Percentiles rank a stretch among this genome's conserved stretches.
These are phyloP conservation scores for Mus minutoides DNA, from an alignment of 2,797 vertebrate genomes.

Conservation along the genomic window DNA sequence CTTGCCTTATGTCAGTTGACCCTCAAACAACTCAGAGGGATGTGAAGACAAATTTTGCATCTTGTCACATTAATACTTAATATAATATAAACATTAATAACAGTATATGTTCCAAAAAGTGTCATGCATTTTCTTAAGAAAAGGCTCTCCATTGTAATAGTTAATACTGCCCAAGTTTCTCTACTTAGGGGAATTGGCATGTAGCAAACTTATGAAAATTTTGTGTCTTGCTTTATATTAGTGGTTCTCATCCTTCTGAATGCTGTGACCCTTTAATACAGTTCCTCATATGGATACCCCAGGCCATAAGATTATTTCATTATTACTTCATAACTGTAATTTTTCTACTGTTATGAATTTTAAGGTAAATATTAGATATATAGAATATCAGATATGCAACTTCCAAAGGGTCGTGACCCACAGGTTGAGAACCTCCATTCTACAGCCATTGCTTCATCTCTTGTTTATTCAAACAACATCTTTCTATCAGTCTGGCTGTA, in stretches of 20 bases:
- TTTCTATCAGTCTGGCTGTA: not conserved
- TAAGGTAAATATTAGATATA: not conserved
- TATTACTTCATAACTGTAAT: not conserved
- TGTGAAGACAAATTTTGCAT: not conserved
- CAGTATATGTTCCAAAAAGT: not conserved
- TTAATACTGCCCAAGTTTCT: not conserved
- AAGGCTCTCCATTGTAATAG: not conserved
- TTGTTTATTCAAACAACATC: not conserved
- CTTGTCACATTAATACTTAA: constrained; percentile 17
- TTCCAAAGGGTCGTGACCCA: no score
- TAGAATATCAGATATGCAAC: not conserved
- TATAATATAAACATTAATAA: not conserved
- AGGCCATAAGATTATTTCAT: not conserved
- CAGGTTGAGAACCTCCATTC: not conserved
- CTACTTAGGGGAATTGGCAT: not conserved
- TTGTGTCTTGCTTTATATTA: not conserved
- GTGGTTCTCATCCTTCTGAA: not conserved
- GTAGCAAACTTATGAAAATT: not conserved
- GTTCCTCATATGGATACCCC: not conserved
- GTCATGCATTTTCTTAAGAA: not conserved
- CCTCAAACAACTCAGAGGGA: constrained; percentile 2
- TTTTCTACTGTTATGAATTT: not conserved
- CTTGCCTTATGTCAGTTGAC: constrained; percentile 3
- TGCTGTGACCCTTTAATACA: not conserved
- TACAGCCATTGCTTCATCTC: not conserved